A percentile compares a stretch with the other conserved stretches of the same genome.
Conservation (phyloP, 64 coral and sea anemone species). For the Stichodactyla mertensii region DNA sequence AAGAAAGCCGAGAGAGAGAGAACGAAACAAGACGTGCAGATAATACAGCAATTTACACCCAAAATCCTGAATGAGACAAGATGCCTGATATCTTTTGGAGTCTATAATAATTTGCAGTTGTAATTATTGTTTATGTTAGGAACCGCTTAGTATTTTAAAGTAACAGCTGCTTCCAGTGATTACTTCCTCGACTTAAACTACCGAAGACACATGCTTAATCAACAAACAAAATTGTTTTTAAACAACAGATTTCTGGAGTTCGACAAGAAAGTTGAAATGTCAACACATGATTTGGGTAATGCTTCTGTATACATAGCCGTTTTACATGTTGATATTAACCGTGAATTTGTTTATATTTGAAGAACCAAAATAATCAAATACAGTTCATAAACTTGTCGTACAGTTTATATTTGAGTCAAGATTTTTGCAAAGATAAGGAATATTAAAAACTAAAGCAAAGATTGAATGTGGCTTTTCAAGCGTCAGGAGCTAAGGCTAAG, state of each 20-base stretch:
- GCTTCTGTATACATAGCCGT: neutral
- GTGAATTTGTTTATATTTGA: neutral
- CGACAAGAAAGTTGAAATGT: neutral
- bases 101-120: neutral
- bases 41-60: no score
- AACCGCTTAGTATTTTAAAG: neutral
- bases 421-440: neutral
- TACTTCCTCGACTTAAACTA: neutral
- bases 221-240: neutral
- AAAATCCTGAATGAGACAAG: no score
- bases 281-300: neutral
- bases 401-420: neutral
- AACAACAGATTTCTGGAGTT: neutral
- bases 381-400: neutral
- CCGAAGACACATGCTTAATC: neutral
- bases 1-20: no score
- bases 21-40: no score
- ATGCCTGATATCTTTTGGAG: neutral
- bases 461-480: neutral
- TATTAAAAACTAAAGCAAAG: neutral
- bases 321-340: neutral
- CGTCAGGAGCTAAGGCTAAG: no score
- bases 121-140: constrained; percentile 5
- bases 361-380: neutral
- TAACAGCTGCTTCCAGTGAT: neutral